Percentiles rank a stretch among this genome's conserved stretches.
phyloP scores from a whole-genome alignment of 2,797 vertebrate species.

The Lepus oiostolus region DNA sequence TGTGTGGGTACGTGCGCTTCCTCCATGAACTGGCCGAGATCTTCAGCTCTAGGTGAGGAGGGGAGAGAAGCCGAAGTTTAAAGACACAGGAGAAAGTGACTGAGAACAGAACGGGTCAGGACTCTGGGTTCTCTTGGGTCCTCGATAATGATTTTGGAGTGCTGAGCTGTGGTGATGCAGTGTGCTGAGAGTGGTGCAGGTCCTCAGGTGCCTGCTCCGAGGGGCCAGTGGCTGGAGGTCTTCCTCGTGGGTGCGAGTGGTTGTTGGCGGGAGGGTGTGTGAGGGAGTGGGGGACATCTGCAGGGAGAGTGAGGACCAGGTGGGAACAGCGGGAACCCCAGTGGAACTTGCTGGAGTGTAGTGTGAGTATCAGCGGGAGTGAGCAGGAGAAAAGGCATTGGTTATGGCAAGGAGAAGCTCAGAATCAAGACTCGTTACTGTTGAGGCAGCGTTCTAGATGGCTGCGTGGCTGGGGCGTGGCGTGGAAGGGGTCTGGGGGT shows the following conservation, averaged over 20 bases:
- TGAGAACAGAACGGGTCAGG: not conserved
- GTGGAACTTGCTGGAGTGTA: not conserved
- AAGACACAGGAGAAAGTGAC: not conserved
- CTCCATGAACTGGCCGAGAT: not conserved
- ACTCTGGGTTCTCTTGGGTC: not conserved
- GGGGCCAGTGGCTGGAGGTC: not conserved
- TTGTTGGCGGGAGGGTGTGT: not conserved
- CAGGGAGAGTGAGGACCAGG: not conserved
- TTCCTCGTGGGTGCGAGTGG: not conserved
- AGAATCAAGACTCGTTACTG: not conserved
- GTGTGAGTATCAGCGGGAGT: not conserved
- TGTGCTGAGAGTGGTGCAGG: not conserved
- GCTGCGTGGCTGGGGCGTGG: not conserved
- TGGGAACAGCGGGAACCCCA: not conserved
- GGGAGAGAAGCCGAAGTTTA: not conserved
- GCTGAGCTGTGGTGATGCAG: rapidly evolving
- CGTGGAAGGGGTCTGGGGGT: not conserved
- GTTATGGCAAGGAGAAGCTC: not conserved
- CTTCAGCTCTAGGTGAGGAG: not conserved
- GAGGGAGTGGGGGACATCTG: not conserved
- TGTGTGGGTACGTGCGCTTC: not conserved
- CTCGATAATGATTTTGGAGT: not conserved
- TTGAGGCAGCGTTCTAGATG: not conserved
- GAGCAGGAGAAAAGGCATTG: not conserved
- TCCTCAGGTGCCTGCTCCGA: not conserved